phyloP scores from a whole-genome alignment of 1,140 invertebrate species.

The Homalodisca vitripennis region DNA sequence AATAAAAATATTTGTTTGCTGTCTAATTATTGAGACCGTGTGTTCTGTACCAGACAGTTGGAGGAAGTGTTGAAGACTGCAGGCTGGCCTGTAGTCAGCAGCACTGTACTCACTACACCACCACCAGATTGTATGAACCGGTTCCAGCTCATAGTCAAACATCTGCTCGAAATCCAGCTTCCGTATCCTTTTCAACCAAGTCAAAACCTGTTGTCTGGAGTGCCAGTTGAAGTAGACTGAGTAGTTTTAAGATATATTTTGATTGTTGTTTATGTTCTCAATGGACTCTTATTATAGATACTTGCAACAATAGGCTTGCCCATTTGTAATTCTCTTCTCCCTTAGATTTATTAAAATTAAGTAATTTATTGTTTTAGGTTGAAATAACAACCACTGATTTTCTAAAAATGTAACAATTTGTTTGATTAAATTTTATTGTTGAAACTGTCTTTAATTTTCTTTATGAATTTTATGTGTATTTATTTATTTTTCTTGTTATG shows the following conservation, averaged over 20 bases:
- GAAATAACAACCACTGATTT: background rate
- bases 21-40: background rate
- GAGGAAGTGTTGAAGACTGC: constrained; percentile 73
- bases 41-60: constrained; percentile 65
- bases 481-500: too few relatives aligned
- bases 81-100: constrained; percentile 78
- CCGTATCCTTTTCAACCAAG: constrained; percentile 51
- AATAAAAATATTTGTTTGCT: background rate
- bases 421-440: too few relatives aligned
- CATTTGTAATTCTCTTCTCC: background rate
- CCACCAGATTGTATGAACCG: constrained; percentile 59
- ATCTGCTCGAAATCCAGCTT: constrained; percentile 68
- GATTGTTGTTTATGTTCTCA: background rate
- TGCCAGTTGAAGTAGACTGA: background rate
- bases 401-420: too few relatives aligned
- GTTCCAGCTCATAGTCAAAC: constrained; percentile 67
- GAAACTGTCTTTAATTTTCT: too few relatives aligned
- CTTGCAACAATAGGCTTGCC: background rate
- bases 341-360: constrained; percentile 3
- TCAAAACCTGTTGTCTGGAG: too few relatives aligned
- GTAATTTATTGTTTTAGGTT: background rate
- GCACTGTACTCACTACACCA: constrained; percentile 54
- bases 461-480: too few relatives aligned
- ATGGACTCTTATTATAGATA: background rate
- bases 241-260: background rate